Base-by-base conservation (phyloP, 2,888 invertebrate species). In the Corbicula japonica region DNA sequence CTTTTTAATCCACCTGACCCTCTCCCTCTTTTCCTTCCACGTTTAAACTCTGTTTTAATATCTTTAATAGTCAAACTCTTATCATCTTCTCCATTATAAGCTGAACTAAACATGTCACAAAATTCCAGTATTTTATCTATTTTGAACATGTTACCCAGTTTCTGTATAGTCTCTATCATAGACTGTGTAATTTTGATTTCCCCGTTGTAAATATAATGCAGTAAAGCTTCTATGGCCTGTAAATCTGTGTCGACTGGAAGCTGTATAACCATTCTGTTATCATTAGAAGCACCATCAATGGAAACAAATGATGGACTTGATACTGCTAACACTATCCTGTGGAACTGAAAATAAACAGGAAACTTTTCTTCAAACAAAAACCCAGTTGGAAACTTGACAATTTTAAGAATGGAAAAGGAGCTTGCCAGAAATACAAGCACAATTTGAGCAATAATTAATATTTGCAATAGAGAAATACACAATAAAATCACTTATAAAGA, bases 211-310 rank as follows among this genome's bases (percentile, higher is more conserved):
- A 66, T 12, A 41, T 54, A 66, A 8, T 66, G 66, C 18, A 66
- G 30, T 3, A 66, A 30, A 28, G 52, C 38, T 30, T 66, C 66
- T 30, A 66, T 28, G 5, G 66, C 66, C 21, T 38, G 54, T 21
- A 66, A 30, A 28, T 66, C 41, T 52, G 54, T 54, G n/a, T 66
- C 66, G 12, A 54, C n/a, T 2, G 66, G 66, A 38, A 66, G 66
- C 18, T 66, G 54, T 66, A 66, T 66, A 1, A 54, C 54, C 26
- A 66, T 18, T 41, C 41, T 52, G 18, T 54, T 54, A 32, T 65
- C 65, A 15, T 50, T 26, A 0, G 60, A n/a, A 8, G 41, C 6
- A 21, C 30, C 44, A 18, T 54, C 34, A 6, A 52, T 66, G 30
- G 23, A 41, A 3, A 54, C 26, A 38, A 66, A 66, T 23, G 28